A percentile compares a stretch with the other conserved stretches of the same genome.
Evolutionary conservation across 64 coral and sea anemone species (phyloP).

Genomic region (Pocillopora damicornis): DNA sequence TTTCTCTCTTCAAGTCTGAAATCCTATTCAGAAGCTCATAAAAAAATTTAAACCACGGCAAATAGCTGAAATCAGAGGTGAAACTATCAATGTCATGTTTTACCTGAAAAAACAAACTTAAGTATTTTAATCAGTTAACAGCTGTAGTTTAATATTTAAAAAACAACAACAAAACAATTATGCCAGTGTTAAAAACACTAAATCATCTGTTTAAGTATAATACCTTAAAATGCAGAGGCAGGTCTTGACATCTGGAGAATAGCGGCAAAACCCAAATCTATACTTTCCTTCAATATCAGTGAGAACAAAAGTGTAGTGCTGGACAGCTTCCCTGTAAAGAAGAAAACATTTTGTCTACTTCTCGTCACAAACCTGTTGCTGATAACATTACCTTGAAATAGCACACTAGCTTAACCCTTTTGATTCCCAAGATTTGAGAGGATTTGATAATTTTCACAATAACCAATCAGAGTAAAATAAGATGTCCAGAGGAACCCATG

Average conservation of each 20-base stretch:
- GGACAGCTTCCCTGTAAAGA: slow-evolving; percentile 79
- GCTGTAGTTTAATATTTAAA: too few relatives aligned
- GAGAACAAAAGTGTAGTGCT: slow-evolving; percentile 92
- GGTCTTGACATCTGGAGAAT: slow-evolving; percentile 88
- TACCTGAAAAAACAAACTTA: background rate
- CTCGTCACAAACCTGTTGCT: background rate
- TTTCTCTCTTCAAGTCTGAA: slow-evolving; percentile 71
- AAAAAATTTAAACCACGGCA: slow-evolving; percentile 95
- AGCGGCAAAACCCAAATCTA: slow-evolving; percentile 96
- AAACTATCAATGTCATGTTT: background rate
- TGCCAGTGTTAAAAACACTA: too few relatives aligned
- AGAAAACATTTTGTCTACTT: background rate
- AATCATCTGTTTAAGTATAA: background rate
- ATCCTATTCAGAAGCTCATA: slow-evolving; percentile 88
- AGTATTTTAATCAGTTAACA: too few relatives aligned
- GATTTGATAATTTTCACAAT: too few relatives aligned
- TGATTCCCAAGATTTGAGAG: too few relatives aligned
- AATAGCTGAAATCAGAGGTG: slow-evolving; percentile 63
- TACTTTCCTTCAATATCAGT: slow-evolving; percentile 87
- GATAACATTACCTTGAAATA: too few relatives aligned
- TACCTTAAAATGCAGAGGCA: slow-evolving; percentile 97
- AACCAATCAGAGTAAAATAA: background rate
- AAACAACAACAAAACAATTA: too few relatives aligned
- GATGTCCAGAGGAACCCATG: background rate
- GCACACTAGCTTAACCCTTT: too few relatives aligned